Conservation (phyloP, 2,888 invertebrate genomes). For the Syrphus vitripennis region DNA sequence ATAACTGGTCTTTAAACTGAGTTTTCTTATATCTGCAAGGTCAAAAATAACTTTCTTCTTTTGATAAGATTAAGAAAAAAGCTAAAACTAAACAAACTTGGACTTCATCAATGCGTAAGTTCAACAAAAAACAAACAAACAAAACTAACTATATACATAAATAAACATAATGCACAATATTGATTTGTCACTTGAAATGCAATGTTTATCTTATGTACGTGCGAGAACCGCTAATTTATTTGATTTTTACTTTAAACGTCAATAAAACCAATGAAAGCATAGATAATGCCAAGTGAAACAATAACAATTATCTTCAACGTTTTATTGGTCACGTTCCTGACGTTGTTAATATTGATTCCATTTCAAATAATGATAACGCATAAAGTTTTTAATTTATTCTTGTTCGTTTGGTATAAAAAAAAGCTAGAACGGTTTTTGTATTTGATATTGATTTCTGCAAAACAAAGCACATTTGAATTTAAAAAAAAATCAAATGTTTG, state of each 20-base stretch:
- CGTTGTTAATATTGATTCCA: neutral
- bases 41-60: neutral
- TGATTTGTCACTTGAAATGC: slow-evolving; percentile 27
- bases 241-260: slow-evolving; percentile 39
- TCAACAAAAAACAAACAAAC: neutral
- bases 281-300: slow-evolving; percentile 13
- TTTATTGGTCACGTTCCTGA: slow-evolving; percentile 57
- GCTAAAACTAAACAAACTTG: neutral
- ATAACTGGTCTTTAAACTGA: neutral
- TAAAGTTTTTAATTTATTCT: neutral
- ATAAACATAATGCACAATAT: neutral
- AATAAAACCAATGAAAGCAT: slow-evolving; percentile 26
- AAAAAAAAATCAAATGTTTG: neutral
- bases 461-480: neutral
- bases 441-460: neutral
- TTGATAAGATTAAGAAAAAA: neutral
- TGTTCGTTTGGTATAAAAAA: neutral
- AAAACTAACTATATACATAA: neutral
- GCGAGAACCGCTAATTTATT: slow-evolving; percentile 55
- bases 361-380: slow-evolving; percentile 35
- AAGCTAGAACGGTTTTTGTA: neutral
- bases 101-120: neutral
- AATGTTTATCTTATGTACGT: slow-evolving; percentile 56
- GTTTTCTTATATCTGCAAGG: neutral
- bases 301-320: slow-evolving; percentile 33